Evolutionary conservation across 2,113 vertebrate genomes (phyloP).

Genomic region (Apeltes quadracus): DNA sequence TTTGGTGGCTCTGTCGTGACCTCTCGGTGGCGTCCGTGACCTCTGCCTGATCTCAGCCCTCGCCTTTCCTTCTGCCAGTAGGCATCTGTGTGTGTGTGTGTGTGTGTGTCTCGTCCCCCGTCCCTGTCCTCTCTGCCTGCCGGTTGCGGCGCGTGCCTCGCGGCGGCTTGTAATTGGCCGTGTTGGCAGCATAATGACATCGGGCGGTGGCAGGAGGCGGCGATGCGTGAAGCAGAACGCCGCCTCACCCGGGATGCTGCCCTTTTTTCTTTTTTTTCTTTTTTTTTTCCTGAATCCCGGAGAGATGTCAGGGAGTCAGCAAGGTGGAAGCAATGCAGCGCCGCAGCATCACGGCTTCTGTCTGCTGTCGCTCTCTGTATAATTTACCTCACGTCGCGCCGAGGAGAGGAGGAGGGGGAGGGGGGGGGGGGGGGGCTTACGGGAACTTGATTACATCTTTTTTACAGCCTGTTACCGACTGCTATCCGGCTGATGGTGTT

Average conservation of each 20-base stretch:
- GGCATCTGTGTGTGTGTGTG: not conserved
- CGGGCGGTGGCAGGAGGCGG: slow-evolving; percentile 62
- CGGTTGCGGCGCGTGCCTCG: slow-evolving; percentile 43
- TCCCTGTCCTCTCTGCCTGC: slow-evolving; percentile 49
- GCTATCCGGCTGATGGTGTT: slow-evolving; percentile 20
- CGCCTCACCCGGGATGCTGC: slow-evolving; percentile 39
- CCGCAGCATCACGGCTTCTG: slow-evolving; percentile 60
- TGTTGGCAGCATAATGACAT: slow-evolving; percentile 73
- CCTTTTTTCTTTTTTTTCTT: slow-evolving; percentile 22
- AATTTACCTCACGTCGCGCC: slow-evolving; percentile 67
- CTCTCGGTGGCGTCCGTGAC: slow-evolving; percentile 5
- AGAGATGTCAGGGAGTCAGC: slow-evolving; percentile 72
- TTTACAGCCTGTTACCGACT: too few species aligned
- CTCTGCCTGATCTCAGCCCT: slow-evolving; percentile 7
- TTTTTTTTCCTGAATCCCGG: slow-evolving; percentile 28
- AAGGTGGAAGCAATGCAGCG: slow-evolving; percentile 74
- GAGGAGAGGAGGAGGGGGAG: too few species aligned
- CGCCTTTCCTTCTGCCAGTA: slow-evolving; percentile 9
- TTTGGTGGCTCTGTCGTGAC: slow-evolving; percentile 6
- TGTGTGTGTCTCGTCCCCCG: slow-evolving; percentile 22
- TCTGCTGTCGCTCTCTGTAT: slow-evolving; percentile 66
- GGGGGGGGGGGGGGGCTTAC: slow-evolving; percentile 46
- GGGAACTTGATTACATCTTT: slow-evolving; percentile 65
- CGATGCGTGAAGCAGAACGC: slow-evolving; percentile 66
- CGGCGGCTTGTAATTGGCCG: slow-evolving; percentile 67